phyloP scores from a whole-genome alignment of 2,797 vertebrate genomes.

The Enteromius treurensis region DNA sequence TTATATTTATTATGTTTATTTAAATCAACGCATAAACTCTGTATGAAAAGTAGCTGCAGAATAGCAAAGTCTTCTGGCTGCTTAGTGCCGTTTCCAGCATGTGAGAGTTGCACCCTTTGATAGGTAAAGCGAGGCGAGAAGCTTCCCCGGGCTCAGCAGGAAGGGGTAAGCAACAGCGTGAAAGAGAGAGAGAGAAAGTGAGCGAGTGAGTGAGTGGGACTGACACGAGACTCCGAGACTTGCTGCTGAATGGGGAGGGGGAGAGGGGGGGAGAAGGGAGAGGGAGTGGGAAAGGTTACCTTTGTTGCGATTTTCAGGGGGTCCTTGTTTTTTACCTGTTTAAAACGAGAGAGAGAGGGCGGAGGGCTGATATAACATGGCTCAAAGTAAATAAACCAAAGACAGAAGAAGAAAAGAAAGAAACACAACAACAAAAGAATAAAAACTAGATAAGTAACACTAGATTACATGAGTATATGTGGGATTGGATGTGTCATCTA shows the following conservation, averaged over 20 bases:
- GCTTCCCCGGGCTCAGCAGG: conserved; percentile 79
- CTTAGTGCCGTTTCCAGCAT: conserved; percentile 52
- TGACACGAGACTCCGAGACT: conserved; percentile 75
- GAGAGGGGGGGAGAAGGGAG: conserved; percentile 73
- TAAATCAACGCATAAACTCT: neutral
- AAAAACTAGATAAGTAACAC: conserved; percentile 72
- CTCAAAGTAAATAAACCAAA: conserved; percentile 76
- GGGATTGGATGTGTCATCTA: conserved; percentile 66
- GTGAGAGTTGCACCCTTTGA: conserved; percentile 84
- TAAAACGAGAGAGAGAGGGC: conserved; percentile 94
- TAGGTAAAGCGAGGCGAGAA: conserved; percentile 83
- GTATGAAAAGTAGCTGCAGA: neutral
- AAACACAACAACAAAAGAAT: conserved; percentile 68
- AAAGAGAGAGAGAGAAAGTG: conserved; percentile 62
- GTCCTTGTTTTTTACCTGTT: conserved; percentile 99
- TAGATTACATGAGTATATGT: conserved; percentile 72
- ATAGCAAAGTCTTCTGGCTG: conserved; percentile 37
- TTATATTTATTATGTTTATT: neutral
- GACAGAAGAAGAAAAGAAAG: conserved; percentile 63
- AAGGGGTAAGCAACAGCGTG: conserved; percentile 67
- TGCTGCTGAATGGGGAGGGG: conserved; percentile 76
- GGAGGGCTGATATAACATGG: conserved; percentile 88
- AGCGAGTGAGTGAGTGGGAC: conserved; percentile 75
- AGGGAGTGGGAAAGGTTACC: conserved; percentile 90
- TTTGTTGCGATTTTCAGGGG: conserved; percentile 99